Evolutionary conservation across 2,797 vertebrate genomes (phyloP).

Genomic region (Enteromius treurensis): DNA sequence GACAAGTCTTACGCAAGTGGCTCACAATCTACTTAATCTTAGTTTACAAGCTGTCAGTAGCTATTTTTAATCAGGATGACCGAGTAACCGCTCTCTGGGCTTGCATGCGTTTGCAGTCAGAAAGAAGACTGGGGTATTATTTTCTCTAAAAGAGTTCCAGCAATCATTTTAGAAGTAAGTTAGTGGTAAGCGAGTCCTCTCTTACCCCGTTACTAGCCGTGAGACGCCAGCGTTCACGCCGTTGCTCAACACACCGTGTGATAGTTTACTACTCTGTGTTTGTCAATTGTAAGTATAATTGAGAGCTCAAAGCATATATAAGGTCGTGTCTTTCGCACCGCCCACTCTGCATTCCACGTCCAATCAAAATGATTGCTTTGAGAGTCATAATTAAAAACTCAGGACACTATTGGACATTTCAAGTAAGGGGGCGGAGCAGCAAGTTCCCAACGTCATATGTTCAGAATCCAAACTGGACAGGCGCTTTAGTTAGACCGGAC

Average conservation of each 20-base stretch:
- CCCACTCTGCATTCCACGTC: slow-evolving; percentile 13
- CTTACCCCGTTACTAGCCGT: slow-evolving; percentile 46
- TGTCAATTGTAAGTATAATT: not conserved
- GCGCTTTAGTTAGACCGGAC: not conserved
- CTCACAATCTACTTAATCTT: not conserved
- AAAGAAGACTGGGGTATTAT: not conserved
- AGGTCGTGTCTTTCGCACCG: not conserved
- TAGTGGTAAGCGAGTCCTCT: not conserved
- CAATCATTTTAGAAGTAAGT: not conserved
- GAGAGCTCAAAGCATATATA: slow-evolving; percentile 7
- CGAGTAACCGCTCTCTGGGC: not conserved
- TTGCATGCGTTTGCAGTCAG: not conserved
- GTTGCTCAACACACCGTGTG: slow-evolving; percentile 27
- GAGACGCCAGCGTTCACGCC: slow-evolving; percentile 38
- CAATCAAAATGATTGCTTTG: slow-evolving; percentile 16
- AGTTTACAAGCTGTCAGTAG: not conserved
- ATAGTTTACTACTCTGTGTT: not conserved
- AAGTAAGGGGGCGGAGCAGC: not conserved
- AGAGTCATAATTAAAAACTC: not conserved
- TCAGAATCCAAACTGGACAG: not conserved
- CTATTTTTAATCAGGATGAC: not conserved
- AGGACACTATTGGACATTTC: slow-evolving; percentile 16
- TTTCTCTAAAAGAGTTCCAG: not conserved
- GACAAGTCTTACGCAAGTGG: not conserved
- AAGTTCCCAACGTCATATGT: not conserved